These are phyloP conservation scores for Prorops nasuta DNA, from an alignment of 1,140 invertebrate genomes.

Conservation along the genomic window DNA sequence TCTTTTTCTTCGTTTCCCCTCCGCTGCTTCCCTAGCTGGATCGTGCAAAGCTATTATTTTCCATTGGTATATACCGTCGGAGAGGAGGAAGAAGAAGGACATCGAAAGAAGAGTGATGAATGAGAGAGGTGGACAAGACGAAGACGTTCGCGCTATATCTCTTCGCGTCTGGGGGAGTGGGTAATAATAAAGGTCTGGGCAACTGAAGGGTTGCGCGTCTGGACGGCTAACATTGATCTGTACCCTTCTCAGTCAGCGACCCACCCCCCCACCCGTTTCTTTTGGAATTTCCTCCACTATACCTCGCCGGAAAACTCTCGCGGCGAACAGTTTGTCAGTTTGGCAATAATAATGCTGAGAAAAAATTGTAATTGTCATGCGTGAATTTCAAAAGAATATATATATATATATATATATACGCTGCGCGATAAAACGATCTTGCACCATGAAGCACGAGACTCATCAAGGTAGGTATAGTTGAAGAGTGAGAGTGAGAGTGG, in stretches of 20 bases:
- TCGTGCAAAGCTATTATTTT: conserved; percentile 34
- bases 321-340: too few species aligned
- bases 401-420: too few species aligned
- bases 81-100: neutral
- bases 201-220: conserved; percentile 38
- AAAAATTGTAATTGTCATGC: too few species aligned
- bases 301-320: conserved; percentile 14
- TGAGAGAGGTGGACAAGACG: conserved; percentile 7
- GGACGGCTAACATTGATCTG: conserved; percentile 44
- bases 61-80: conserved; percentile 24
- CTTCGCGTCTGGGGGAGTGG: conserved; percentile 33
- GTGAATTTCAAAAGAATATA: too few species aligned
- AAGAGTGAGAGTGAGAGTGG: too few species aligned
- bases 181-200: conserved; percentile 35
- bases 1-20: neutral
- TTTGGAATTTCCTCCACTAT: conserved; percentile 34
- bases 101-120: neutral
- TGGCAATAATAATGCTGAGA: too few species aligned
- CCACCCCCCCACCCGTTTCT: conserved; percentile 43
- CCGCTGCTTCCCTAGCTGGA: conserved; percentile 4
- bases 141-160: conserved; percentile 37
- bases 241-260: conserved; percentile 32
- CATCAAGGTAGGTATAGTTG: too few species aligned
- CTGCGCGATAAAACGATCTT: too few species aligned
- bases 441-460: too few species aligned